Conservation (phyloP, 2,797 vertebrate species). For the Eleutherodactylus coqui region DNA sequence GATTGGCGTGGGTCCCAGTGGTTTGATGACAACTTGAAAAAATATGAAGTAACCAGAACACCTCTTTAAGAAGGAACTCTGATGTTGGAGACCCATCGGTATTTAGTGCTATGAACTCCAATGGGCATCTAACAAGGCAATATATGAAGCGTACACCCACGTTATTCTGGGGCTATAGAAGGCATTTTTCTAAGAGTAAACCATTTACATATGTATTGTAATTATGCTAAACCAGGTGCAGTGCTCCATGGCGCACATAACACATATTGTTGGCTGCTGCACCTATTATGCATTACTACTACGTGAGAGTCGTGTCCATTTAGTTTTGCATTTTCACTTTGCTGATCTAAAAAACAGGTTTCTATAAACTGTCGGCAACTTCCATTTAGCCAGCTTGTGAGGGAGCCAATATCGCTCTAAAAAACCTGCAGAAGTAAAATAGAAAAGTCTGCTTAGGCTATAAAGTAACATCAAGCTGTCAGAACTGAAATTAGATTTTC, state of each 20-base stretch:
- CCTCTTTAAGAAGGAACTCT: not conserved
- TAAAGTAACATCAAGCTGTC: constrained; percentile 53
- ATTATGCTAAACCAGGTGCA: constrained; percentile 1
- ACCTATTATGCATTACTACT: constrained; percentile 8
- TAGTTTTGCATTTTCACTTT: constrained; percentile 33
- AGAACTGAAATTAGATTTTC: constrained; percentile 31
- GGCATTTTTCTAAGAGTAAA: not conserved
- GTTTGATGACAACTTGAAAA: too few species aligned
- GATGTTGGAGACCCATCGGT: not conserved
- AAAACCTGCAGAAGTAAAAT: constrained; percentile 23
- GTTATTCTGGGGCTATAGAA: not conserved
- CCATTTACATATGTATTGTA: not conserved
- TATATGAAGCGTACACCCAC: not conserved
- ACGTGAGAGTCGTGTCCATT: constrained; percentile 14
- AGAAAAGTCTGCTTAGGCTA: constrained; percentile 19
- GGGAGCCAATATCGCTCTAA: constrained; percentile 4
- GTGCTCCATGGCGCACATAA: not conserved
- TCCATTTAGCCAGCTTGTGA: not conserved
- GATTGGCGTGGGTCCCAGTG: too few species aligned
- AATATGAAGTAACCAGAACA: too few species aligned
- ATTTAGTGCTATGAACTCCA: not conserved
- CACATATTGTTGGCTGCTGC: not conserved
- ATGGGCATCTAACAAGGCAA: not conserved
- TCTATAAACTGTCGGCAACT: constrained; percentile 23
- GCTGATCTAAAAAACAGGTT: constrained; percentile 28